Evolutionary conservation across 2,797 vertebrate genomes (phyloP).

Genomic region (Eulemur coronatus): DNA sequence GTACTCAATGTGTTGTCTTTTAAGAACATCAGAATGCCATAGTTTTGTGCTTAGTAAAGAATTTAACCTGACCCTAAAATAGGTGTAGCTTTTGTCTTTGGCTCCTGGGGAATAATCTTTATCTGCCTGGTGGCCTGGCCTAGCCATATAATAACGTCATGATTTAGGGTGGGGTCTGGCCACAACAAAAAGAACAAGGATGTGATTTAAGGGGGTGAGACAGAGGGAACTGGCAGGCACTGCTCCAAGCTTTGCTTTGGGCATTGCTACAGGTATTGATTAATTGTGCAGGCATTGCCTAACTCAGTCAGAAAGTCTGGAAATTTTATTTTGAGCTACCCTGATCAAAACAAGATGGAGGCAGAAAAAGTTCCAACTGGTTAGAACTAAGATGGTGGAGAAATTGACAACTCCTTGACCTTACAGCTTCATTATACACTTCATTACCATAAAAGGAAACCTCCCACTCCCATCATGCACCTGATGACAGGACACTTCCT

Average conservation of each 20-base stretch:
- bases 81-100: neutral
- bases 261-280: too few relatives aligned
- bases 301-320: neutral
- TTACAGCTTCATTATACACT: neutral
- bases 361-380: neutral
- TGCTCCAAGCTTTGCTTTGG: neutral
- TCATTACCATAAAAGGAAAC: neutral
- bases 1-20: neutral
- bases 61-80: neutral
- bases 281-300: neutral
- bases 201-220: neutral
- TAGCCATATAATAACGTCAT: neutral
- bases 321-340: neutral
- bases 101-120: neutral
- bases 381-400: neutral
- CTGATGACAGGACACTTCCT: neutral
- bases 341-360: neutral
- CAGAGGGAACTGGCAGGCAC: neutral
- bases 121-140: neutral
- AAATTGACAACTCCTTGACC: neutral
- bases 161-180: too few relatives aligned
- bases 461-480: neutral
- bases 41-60: neutral
- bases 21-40: neutral
- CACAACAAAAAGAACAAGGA: neutral